Base-by-base conservation (phyloP, 2,888 invertebrate species). In the Coelinius sp. region DNA sequence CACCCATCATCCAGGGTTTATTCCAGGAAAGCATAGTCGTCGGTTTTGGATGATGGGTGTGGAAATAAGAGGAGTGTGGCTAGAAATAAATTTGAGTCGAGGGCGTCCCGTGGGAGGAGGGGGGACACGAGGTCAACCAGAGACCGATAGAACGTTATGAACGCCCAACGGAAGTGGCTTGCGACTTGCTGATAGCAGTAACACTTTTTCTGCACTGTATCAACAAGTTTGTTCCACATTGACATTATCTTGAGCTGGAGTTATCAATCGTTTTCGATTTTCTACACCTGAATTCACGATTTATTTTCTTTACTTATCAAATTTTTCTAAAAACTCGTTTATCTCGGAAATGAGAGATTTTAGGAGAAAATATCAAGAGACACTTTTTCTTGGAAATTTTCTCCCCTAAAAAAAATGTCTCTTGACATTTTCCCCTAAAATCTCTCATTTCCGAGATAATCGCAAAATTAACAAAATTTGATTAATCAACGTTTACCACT, bases 1-100 rank as follows among this genome's bases (percentile, higher is more conserved):
- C 17, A 44, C 27, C 49, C 25, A 66, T 66, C 27, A 20, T 52
- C 31, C 66, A 66, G 52, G 14, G 46, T 20, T 38, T 20, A 52
- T 66, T 66, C 52, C 66, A 66, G 49, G 49, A 52, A 66, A 31
- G 66, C 52, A 10, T 24, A 49, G 25, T 52, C 52, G 66, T 35
- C 31, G 66, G 7, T 35, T 59, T 59, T 59, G 59, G 59, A 59
- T 20, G 56, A 56, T 56, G 56, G 27, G 56, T 56, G 56, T 56
- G 8, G 59, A 59, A 59, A 35, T 59, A 35, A 59, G 59, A 35
- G 59, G 59, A 59, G 59, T 59, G 35, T 31, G 17, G 56, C 59
- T 59, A 14, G 35, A 59, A 59, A 59, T 59, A 59, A 31, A 59
- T 59, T 59, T 35, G 59, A 59, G 59, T 59, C 59, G 59, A 59